Conservation (phyloP, 2,888 invertebrate genomes). For the Oscheius onirici region DNA sequence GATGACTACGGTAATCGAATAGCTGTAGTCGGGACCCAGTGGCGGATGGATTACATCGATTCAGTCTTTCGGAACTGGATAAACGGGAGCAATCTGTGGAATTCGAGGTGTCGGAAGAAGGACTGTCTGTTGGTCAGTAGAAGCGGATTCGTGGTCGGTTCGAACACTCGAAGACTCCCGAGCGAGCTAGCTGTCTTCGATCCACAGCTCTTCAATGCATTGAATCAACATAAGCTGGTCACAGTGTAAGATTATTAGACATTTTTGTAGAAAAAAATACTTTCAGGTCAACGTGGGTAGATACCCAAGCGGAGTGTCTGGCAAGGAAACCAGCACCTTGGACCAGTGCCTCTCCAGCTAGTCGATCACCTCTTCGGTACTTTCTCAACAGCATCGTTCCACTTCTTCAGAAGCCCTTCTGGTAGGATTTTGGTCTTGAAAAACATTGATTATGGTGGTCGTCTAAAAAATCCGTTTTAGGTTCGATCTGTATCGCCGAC, state of each 20-base stretch:
- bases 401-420: slow-evolving; percentile 23
- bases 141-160: slow-evolving; percentile 52
- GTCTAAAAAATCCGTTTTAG: slow-evolving; percentile 37
- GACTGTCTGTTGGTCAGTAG: slow-evolving; percentile 53
- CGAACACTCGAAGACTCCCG: slow-evolving; percentile 34
- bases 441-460: neutral
- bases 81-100: slow-evolving; percentile 37
- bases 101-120: slow-evolving; percentile 37
- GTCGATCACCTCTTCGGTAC: slow-evolving; percentile 36
- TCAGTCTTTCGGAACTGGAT: slow-evolving; percentile 54
- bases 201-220: slow-evolving; percentile 51
- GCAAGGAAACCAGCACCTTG: slow-evolving; percentile 46
- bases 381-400: slow-evolving; percentile 28
- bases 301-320: slow-evolving; percentile 58
- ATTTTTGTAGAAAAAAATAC: neutral
- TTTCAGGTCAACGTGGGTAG: slow-evolving; percentile 33
- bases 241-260: slow-evolving; percentile 35
- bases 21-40: slow-evolving; percentile 61
- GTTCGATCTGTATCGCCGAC: slow-evolving; percentile 29
- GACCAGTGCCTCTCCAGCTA: slow-evolving; percentile 39
- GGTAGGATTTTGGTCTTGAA: neutral
- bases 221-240: slow-evolving; percentile 46
- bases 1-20: slow-evolving; percentile 46
- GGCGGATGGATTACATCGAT: slow-evolving; percentile 52
- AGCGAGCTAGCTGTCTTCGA: slow-evolving; percentile 50